Evolutionary conservation across 2,797 vertebrate species (phyloP), one percentile per base, ranked within the genome.

Genomic region (Synanceia verrucosa): DNA sequence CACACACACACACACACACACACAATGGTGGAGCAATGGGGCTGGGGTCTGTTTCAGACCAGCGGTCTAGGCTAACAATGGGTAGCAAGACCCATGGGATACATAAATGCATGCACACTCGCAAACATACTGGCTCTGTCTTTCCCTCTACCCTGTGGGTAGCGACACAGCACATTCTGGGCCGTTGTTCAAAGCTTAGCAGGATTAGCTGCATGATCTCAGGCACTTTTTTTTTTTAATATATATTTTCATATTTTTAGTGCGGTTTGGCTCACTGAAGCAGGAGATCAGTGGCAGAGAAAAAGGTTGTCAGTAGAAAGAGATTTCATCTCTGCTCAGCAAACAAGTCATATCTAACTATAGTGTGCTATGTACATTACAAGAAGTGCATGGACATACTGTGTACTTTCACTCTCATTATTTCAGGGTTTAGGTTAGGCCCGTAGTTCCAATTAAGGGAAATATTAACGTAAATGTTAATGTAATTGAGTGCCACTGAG

Each of bases 141-240:
- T 73, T 48, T 70, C 71, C 21, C 23, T 47, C 60, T 67, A 58
- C 71, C 73, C 71, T 69, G 71, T 86, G 78, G 83, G 71, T 36
- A 64, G 51, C 77, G 68, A 76, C 77, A 79, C 59, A 81, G 81
- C 43, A 76, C 66, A 87, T 84, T 88, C 86, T 81, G 86, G 84
- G 86, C 84, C 29, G 63, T 78, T 82, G 80, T 86, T 89, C 81
- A 85, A 87, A 84, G 84, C 84, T 85, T 85, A 81, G 83, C 74
- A 76, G 83, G 87, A 89, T 89, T 85, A 89, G 75, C 76, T 41
- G 51, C 72, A 82, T 84, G 80, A 88, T 89, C 78, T 82, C 37
- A 14, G 37, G 72, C 71, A 65, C 23, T 55, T 48, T 79, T 76
- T 75, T 65, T 70, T 71, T 57, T 34, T 26, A 65, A 82, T 53